Conservation (phyloP, 2,113 vertebrate species). For the Brachyistius frenatus region DNA sequence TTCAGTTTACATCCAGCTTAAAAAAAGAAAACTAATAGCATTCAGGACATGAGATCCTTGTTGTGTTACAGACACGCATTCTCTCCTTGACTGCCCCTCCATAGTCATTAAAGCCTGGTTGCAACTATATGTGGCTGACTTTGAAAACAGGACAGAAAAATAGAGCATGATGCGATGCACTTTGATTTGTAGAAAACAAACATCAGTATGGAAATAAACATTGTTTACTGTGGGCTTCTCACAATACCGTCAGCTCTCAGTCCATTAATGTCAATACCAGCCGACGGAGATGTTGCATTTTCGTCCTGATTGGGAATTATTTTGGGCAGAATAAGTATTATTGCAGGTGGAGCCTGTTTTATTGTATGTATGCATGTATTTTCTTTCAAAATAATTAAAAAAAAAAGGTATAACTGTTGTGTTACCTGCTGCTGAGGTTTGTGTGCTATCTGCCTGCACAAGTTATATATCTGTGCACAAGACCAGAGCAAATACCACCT, state of each 20-base stretch:
- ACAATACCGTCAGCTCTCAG: not conserved
- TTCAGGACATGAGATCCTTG: not conserved
- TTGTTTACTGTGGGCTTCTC: not conserved
- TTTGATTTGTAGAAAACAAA: constrained; percentile 23
- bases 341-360: too few relatives aligned
- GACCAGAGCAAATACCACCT: not conserved
- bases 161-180: constrained; percentile 11
- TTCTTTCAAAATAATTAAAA: not conserved
- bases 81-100: not conserved
- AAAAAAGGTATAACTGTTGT: not conserved
- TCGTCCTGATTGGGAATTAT: too few relatives aligned
- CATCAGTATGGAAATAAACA: constrained; percentile 8
- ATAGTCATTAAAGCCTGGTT: constrained; percentile 18
- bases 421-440: not conserved
- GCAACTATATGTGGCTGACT: constrained; percentile 14
- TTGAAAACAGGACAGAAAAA: constrained; percentile 7
- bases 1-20: not conserved
- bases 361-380: too few relatives aligned
- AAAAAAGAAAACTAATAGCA: too few relatives aligned
- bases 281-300: not conserved
- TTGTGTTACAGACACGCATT: not conserved
- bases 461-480: not conserved
- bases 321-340: too few relatives aligned
- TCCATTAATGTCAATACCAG: not conserved
- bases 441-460: not conserved